Evolutionary conservation across 2,113 vertebrate species (phyloP).

Genomic region (Chelonoidis abingdonii): DNA sequence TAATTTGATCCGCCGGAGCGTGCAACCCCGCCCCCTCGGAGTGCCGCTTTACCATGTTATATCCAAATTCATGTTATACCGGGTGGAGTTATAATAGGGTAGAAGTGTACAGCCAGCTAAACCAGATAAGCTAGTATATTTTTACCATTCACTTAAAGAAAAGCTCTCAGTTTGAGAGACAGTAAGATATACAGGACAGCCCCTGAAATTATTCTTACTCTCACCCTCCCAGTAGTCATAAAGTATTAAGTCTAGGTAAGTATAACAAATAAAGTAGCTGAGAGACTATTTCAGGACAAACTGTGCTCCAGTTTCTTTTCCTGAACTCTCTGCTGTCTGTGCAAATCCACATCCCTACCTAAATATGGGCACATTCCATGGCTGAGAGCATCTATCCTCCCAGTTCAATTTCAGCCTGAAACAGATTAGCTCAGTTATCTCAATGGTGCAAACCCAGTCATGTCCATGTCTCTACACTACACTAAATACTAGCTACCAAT

Average conservation of each 20-base stretch:
- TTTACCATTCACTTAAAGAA: not conserved
- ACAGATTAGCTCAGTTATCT: no score
- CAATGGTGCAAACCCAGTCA: no score
- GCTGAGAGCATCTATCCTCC: not conserved
- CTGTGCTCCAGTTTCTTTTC: not conserved
- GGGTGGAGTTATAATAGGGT: no score
- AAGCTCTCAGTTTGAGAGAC: not conserved
- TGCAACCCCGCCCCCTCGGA: no score
- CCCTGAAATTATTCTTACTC: not conserved
- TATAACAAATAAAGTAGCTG: not conserved
- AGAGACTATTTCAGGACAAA: not conserved
- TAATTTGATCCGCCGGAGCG: no score
- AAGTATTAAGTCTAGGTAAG: not conserved
- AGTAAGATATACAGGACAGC: not conserved
- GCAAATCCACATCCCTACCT: not conserved
- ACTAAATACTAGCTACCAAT: no score
- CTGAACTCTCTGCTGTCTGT: not conserved
- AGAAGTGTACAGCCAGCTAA: not conserved
- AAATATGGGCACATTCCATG: not conserved
- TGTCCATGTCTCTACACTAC: no score
- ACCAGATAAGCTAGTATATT: not conserved
- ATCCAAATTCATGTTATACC: no score
- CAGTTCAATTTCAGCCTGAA: not conserved
- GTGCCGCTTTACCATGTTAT: no score
- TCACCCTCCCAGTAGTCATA: not conserved